Base-by-base conservation (phyloP, 1,140 invertebrate genomes). In the Caenorhabditis elegans region DNA sequence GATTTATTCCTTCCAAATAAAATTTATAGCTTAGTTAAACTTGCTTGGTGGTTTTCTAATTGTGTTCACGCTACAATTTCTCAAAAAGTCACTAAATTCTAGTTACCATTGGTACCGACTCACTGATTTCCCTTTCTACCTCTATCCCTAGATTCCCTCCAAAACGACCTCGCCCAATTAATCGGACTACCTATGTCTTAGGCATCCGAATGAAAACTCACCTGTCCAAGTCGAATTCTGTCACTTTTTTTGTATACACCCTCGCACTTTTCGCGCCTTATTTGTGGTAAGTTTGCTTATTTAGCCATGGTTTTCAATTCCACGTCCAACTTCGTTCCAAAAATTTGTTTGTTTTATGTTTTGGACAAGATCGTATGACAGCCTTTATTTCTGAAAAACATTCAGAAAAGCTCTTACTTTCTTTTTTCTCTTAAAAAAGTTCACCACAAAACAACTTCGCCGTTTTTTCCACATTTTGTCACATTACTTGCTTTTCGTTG, bases 271-370 rank as follows among this genome's bases (percentile, higher is more conserved):
- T 70, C 34, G 60, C 60, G 60, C 60, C 60, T 39, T 70, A 70
- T 70, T 70, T 70, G 60, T 70, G 19, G 19, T 70, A 10, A 70
- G 60, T 70, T 55, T 55, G 60, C 60, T 70, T 70, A 34, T 24
- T 70, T 39, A 70, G 60, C 60, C 17, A 70, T 34, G 55, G 55
- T 34, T 34, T 34, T 43, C 6, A 43, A 43, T 43, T 8, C 39
- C 5, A 43, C 39, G 5, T 5, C 5, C 5, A 43, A 43, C 39
- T 43, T 5, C 39, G 39, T 15, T 3, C n/a, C 3, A n/a, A n/a
- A 60, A 34, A 13, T 3, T 0, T 34, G 55, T 36, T 34, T 60
- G 2, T 31, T 31, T n/a, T 19, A n/a, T 34, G 10, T 60, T 34
- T 34, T 60, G 5, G 39, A 43, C 39, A 43, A 43, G 39, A 43